phyloP scores from a whole-genome alignment of 2,888 invertebrate genomes.

The Gasteruption jaculator region DNA sequence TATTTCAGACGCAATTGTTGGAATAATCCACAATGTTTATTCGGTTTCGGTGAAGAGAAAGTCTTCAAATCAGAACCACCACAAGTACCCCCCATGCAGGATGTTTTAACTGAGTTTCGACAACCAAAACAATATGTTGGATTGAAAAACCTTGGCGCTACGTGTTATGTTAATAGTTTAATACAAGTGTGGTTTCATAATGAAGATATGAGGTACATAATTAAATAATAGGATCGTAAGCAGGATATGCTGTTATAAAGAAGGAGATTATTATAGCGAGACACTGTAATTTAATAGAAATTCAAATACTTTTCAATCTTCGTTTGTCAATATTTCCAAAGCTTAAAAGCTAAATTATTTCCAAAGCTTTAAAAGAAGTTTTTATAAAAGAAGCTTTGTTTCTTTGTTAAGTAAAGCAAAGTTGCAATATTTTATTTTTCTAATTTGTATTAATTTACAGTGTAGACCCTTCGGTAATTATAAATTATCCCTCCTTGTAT shows the following conservation, averaged over 20 bases:
- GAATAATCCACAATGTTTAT: constrained; percentile 59
- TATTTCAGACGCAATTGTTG: constrained; percentile 56
- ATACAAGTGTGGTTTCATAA: constrained; percentile 64
- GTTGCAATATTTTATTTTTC: constrained; percentile 4
- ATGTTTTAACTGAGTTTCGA: constrained; percentile 45
- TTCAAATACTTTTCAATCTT: no score
- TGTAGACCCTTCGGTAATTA: neutral
- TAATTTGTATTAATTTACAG: neutral
- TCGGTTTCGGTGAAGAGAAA: constrained; percentile 57
- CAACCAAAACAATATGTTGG: constrained; percentile 56
- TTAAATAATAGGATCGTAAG: neutral
- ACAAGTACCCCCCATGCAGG: constrained; percentile 47
- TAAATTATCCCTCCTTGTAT: neutral
- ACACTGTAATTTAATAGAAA: no score
- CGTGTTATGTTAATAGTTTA: constrained; percentile 64
- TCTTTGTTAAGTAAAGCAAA: constrained; percentile 6
- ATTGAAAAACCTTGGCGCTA: constrained; percentile 62
- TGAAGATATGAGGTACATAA: constrained; percentile 52
- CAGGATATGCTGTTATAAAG: no score
- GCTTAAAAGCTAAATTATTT: no score
- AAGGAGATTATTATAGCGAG: no score
- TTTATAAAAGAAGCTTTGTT: no score
- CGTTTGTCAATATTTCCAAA: no score
- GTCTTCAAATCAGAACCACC: constrained; percentile 55
- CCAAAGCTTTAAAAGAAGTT: no score